Percentiles rank a stretch among this genome's conserved stretches.
phyloP scores from a whole-genome alignment of 2,888 invertebrate species.

The Conomelus anceps region DNA sequence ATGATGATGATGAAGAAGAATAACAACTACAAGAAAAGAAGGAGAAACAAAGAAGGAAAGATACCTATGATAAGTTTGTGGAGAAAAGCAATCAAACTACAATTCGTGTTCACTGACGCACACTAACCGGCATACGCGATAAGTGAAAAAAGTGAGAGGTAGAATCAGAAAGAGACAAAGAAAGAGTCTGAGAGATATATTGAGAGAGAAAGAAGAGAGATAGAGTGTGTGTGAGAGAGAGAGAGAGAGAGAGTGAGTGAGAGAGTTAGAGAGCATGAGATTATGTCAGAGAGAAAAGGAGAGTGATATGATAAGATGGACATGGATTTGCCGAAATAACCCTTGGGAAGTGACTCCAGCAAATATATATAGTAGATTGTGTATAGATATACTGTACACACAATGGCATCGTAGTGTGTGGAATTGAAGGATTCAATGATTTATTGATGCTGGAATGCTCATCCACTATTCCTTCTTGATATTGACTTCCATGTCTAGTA shows the following conservation, averaged over 20 bases:
- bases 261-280: background rate
- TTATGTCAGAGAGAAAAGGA: background rate
- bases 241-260: background rate
- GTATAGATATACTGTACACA: no score
- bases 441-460: background rate
- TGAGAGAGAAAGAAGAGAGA: background rate
- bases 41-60: background rate
- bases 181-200: no score
- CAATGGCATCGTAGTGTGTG: background rate
- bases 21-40: background rate
- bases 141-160: background rate
- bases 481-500: background rate
- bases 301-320: background rate
- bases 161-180: no score
- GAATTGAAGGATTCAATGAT: background rate
- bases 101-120: background rate
- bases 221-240: background rate
- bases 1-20: background rate
- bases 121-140: background rate
- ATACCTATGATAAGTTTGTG: conserved; percentile 20
- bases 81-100: background rate
- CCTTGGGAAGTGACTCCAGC: background rate
- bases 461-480: background rate
- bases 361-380: no score
- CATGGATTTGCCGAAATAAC: background rate